These are phyloP conservation scores for Hipparchia semele DNA, from an alignment of 2,888 invertebrate species.

Conservation along the genomic window DNA sequence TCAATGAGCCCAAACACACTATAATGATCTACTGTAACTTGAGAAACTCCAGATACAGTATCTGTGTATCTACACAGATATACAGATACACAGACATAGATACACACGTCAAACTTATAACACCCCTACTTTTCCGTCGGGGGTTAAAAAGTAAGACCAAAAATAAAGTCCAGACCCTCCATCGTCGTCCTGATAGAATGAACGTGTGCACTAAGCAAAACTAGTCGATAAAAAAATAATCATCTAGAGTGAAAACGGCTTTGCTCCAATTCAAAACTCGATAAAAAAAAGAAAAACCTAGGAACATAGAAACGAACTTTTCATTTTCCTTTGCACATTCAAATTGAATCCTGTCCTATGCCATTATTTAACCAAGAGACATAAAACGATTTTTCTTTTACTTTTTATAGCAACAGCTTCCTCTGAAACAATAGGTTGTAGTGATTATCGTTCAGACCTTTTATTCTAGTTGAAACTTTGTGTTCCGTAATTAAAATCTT, in stretches of 20 bases:
- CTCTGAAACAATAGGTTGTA: constrained; percentile 14
- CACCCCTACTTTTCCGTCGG: too few species aligned
- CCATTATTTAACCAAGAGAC: constrained; percentile 31
- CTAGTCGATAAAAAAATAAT: constrained; percentile 2
- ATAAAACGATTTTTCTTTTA: constrained; percentile 10
- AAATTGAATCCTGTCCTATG: constrained; percentile 32
- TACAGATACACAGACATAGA: too few species aligned
- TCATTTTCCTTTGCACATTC: constrained; percentile 30
- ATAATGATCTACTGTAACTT: too few species aligned
- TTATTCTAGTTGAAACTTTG: constrained; percentile 15
- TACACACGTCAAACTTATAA: too few species aligned
- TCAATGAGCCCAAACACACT: too few species aligned
- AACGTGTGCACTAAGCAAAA: not conserved
- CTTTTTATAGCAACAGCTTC: constrained; percentile 18
- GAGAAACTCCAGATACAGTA: too few species aligned
- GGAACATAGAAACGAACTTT: constrained; percentile 25
- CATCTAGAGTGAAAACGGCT: constrained; percentile 3
- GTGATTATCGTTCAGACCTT: constrained; percentile 20
- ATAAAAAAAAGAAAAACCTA: constrained; percentile 21
- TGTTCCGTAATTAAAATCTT: constrained; percentile 19
- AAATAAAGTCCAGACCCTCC: too few species aligned
- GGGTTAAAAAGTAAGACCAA: too few species aligned
- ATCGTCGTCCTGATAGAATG: too few species aligned
- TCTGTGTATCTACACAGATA: too few species aligned
- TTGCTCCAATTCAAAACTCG: constrained; percentile 8